Evolutionary conservation across 2,888 invertebrate species (phyloP).

Genomic region (Nephrocerus scutellatus): DNA sequence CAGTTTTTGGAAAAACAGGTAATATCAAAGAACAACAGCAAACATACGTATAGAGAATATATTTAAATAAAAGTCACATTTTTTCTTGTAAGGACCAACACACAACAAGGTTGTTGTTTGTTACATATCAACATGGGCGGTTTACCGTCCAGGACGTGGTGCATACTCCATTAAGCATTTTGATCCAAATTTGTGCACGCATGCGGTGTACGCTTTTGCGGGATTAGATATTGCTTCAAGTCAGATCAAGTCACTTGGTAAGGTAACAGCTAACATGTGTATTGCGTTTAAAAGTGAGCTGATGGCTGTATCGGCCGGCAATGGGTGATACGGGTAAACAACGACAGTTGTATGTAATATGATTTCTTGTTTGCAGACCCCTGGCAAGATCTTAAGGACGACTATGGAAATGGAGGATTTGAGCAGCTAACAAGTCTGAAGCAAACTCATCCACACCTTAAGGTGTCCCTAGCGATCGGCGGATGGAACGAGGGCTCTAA

Average conservation of each 20-base stretch:
- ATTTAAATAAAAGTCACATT: too few relatives aligned
- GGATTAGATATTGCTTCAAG: conserved; percentile 62
- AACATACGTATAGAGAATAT: too few relatives aligned
- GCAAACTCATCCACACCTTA: conserved; percentile 61
- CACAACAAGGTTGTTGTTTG: conserved; percentile 73
- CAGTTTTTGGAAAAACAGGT: too few relatives aligned
- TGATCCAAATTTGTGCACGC: conserved; percentile 70
- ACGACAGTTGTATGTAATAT: too few relatives aligned
- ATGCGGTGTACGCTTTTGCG: conserved; percentile 74
- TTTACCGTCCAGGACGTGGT: conserved; percentile 61
- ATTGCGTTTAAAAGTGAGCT: too few relatives aligned
- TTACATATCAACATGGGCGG: conserved; percentile 75
- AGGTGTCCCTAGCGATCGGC: conserved; percentile 72
- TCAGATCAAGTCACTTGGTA: conserved; percentile 64
- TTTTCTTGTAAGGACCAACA: conserved; percentile 51
- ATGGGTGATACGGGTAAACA: too few relatives aligned
- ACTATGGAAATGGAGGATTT: conserved; percentile 67
- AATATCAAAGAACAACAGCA: too few relatives aligned
- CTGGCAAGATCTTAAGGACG: conserved; percentile 68
- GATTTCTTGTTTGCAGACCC: conserved; percentile 52
- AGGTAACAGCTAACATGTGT: conserved; percentile 30
- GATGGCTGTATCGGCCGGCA: too few relatives aligned
- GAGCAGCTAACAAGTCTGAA: conserved; percentile 62
- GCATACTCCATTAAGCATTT: conserved; percentile 61
- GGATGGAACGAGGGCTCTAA: conserved; percentile 87